These are phyloP conservation scores for Mobula hypostoma DNA, from an alignment of 2,113 vertebrate genomes.

Conservation along the genomic window DNA sequence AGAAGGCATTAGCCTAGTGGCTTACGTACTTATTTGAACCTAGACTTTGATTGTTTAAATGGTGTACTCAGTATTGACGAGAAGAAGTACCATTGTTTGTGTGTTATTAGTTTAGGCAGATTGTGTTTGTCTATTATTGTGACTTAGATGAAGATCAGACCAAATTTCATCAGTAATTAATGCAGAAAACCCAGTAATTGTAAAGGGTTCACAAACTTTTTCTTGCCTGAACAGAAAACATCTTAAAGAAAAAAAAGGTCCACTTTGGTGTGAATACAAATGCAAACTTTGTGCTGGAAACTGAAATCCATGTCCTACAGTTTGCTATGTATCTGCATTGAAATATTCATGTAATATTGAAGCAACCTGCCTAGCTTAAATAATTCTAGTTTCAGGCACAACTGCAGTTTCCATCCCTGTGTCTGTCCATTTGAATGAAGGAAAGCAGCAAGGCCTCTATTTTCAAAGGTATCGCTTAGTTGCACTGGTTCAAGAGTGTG, in stretches of 20 bases:
- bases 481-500: background rate
- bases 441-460: background rate
- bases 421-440: background rate
- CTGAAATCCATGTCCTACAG: background rate
- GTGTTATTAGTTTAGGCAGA: no score
- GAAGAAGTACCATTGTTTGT: no score
- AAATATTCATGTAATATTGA: background rate
- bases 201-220: no score
- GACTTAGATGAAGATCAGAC: no score
- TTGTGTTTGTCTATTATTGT: no score
- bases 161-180: no score
- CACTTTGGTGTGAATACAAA: background rate
- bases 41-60: no score
- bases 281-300: background rate
- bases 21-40: no score
- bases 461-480: background rate
- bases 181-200: no score
- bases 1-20: no score
- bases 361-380: background rate
- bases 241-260: background rate
- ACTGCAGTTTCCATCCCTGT: background rate
- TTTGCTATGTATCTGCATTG: background rate
- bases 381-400: background rate
- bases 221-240: background rate
- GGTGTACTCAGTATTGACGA: no score